Base-by-base conservation (phyloP, 2,888 invertebrate species). In the Protonemura montana region DNA sequence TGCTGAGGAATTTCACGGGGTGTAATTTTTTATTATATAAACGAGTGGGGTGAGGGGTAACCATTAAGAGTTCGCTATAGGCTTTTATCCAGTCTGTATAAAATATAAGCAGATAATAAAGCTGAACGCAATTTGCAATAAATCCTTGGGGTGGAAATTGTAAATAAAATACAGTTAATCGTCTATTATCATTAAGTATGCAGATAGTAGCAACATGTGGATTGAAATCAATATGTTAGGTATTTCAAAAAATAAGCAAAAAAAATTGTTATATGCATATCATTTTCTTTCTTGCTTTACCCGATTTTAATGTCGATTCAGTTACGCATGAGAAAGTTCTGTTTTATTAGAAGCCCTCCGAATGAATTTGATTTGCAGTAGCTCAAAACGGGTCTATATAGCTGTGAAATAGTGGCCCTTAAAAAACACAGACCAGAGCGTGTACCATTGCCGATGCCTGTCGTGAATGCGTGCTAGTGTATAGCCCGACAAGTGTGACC, bases 101-200 rank as follows among this genome's bases (percentile, higher is more conserved):
- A 59, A 1, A 59, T 59, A 59, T 59, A 59, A 3, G 59, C 59
- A 59, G 59, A 59, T 59, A 59, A 3, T 59, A 3, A 59, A 13
- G 59, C 59, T 59, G 59, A 59, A 59, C 59, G 59, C 59, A 59
- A 59, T 59, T 59, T 59, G 59, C 59, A 59, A 59, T 59, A 59
- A 59, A 59, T 59, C 59, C 21, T 3, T 59, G 13, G 7, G 7
- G 5, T 35, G 3, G 7, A 59, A 7, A 59, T 7, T 59, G 59
- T 1, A 59, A 3, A 35, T 35, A 35, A 10, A 3, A 59, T 7
- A 59, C 59, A 59, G 59, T 21, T 2, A 10, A 21, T 59, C 59
- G 59, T 59, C 7, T 13, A 59, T 59, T 59, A 59, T 3, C 59
- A 59, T 59, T 59, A 10, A 21, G 16, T 7, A 59, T 35, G 21